Evolutionary conservation across 2,113 vertebrate species (phyloP).

Genomic region (Colinus virginianus): DNA sequence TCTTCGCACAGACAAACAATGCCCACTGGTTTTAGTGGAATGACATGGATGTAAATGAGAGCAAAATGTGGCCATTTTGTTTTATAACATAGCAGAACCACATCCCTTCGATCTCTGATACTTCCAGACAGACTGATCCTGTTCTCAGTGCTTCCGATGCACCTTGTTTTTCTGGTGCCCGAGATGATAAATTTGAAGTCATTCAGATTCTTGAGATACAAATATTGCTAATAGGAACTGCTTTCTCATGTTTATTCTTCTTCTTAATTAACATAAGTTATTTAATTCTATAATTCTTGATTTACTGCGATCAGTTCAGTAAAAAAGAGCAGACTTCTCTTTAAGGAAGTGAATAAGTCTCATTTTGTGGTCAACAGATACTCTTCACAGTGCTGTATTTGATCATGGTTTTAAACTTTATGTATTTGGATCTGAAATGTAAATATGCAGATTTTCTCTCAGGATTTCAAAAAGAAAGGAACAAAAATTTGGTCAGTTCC

Average conservation of each 20-base stretch:
- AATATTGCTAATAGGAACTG: background rate
- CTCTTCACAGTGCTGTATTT: background rate
- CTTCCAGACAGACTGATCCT: background rate
- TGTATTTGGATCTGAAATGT: background rate
- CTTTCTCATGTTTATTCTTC: background rate
- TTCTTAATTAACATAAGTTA: background rate
- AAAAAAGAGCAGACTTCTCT: background rate
- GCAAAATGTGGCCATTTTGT: constrained; percentile 5
- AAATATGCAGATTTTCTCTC: background rate
- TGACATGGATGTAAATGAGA: constrained; percentile 18
- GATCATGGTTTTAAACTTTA: background rate
- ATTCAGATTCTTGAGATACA: background rate
- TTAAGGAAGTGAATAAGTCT: background rate
- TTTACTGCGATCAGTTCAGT: background rate
- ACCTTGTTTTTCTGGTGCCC: background rate
- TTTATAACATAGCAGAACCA: background rate
- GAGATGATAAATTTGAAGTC: background rate
- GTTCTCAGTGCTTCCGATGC: background rate
- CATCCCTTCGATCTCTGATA: background rate
- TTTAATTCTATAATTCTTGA: background rate
- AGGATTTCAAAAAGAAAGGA: background rate
- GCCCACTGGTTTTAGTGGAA: constrained; percentile 18
- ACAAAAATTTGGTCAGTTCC: background rate
- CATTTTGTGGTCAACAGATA: background rate
- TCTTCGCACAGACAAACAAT: background rate